Evolutionary conservation across 2,797 vertebrate genomes (phyloP).

Genomic region (Parotocinclus haroldoi): DNA sequence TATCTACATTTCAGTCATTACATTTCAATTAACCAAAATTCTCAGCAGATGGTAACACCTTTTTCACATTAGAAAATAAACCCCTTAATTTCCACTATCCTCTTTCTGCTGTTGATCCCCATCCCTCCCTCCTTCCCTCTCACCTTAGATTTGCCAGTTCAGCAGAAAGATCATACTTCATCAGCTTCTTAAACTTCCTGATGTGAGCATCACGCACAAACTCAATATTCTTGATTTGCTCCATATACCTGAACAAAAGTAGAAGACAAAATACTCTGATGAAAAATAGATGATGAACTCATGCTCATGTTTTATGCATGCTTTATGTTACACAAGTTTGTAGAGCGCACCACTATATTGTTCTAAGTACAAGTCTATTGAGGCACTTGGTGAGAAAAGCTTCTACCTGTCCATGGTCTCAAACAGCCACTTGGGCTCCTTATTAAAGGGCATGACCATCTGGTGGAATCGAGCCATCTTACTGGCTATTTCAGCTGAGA

Average conservation of each 20-base stretch:
- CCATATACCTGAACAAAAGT: conserved; percentile 77
- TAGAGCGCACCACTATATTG: too few species aligned
- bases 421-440: conserved; percentile 91
- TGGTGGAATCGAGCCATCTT: conserved; percentile 86
- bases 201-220: conserved; percentile 73
- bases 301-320: too few species aligned
- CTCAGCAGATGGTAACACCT: too few species aligned
- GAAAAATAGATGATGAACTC: too few species aligned
- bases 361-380: neutral
- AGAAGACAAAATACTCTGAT: neutral
- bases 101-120: too few species aligned
- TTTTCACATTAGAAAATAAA: too few species aligned
- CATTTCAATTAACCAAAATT: too few species aligned
- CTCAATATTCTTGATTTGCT: conserved; percentile 79
- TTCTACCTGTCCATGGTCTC: conserved; percentile 83
- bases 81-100: neutral
- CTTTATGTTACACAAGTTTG: too few species aligned
- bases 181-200: conserved; percentile 80
- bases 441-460: conserved; percentile 96
- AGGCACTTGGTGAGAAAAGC: neutral
- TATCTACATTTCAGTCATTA: too few species aligned
- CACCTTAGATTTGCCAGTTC: conserved; percentile 85
- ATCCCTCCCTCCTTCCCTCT: conserved; percentile 41
- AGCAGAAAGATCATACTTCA: conserved; percentile 74
- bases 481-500: conserved; percentile 82